Conservation (phyloP, 2,113 vertebrate species). For the Alexandromys fortis region DNA sequence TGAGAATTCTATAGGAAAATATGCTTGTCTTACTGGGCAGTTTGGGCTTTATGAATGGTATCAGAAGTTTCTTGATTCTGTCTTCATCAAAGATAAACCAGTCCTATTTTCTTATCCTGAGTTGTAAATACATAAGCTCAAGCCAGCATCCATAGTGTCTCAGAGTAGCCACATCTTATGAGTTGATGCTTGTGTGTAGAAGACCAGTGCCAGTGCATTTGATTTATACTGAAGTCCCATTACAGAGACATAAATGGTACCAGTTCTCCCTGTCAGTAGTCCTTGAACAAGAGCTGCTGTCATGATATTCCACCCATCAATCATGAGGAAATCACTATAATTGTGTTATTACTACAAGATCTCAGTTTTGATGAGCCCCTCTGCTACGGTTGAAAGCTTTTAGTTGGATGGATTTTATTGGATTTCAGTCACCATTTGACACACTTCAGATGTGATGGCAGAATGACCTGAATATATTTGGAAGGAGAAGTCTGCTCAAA, state of each 20-base stretch:
- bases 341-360: constrained; percentile 44
- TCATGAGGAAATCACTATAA: constrained; percentile 58
- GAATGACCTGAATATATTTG: neutral
- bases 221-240: neutral
- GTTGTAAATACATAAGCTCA: neutral
- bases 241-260: neutral
- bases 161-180: neutral
- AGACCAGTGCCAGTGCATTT: neutral
- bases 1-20: neutral
- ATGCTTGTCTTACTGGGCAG: no score
- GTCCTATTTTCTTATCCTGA: neutral
- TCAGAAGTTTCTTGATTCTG: neutral
- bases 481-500: neutral
- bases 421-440: constrained; percentile 64
- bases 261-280: neutral
- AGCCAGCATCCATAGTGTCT: neutral
- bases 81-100: neutral
- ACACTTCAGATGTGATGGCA: constrained; percentile 53
- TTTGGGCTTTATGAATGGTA: neutral
- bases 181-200: neutral
- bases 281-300: neutral
- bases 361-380: neutral
- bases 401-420: constrained; percentile 18
- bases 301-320: constrained; percentile 2
- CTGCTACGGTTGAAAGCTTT: constrained; percentile 28